phyloP scores from a whole-genome alignment of 2,113 vertebrate species.

The Fregetta grallaria region DNA sequence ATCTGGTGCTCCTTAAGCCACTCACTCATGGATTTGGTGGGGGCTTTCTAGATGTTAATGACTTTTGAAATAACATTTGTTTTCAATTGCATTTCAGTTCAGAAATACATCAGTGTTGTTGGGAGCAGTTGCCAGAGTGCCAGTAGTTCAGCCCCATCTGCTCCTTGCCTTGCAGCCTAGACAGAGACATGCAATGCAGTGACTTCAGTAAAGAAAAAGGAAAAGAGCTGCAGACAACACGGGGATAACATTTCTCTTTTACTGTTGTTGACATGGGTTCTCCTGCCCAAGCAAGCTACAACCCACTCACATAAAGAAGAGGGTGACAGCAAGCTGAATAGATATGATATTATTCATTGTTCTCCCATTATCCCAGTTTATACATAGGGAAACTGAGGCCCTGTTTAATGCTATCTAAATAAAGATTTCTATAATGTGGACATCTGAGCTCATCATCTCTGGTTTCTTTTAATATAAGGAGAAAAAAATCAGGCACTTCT shows the following conservation, averaged over 20 bases:
- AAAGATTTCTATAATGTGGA: background rate
- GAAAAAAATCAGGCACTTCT: background rate
- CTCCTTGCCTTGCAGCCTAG: background rate
- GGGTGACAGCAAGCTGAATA: background rate
- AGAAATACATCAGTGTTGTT: background rate
- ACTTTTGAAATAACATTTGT: background rate
- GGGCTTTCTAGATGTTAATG: background rate
- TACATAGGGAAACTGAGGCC: background rate
- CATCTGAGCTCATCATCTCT: background rate
- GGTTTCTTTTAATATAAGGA: background rate
- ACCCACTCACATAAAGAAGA: background rate
- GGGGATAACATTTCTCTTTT: background rate
- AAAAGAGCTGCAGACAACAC: background rate
- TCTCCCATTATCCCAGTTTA: background rate
- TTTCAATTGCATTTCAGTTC: background rate
- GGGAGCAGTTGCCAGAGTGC: background rate
- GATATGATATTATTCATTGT: background rate
- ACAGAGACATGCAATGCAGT: background rate
- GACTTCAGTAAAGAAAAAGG: background rate
- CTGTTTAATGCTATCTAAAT: background rate
- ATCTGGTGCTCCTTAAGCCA: background rate
- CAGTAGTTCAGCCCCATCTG: background rate
- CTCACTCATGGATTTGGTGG: background rate
- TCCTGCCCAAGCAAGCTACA: background rate
- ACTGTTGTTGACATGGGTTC: rapidly evolving